These are phyloP conservation scores for Echinometra lucunter DNA, from an alignment of 53 echinoderm and acorn worm species.

Conservation along the genomic window DNA sequence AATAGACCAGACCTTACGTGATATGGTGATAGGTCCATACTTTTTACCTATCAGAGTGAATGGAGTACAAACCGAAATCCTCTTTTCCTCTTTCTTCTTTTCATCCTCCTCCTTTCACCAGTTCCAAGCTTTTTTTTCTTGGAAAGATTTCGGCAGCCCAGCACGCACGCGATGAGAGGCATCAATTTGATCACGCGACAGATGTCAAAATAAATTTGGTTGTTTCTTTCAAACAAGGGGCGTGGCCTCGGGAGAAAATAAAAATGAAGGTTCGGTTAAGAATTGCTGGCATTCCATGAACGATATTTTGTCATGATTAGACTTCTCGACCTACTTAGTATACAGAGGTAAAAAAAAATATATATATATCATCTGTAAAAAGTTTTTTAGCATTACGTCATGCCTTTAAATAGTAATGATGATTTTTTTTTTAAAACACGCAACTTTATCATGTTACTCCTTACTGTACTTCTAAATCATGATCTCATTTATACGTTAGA, in stretches of 20 bases:
- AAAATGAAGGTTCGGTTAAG: not conserved
- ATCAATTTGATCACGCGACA: constrained; percentile 38
- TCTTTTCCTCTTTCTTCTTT: not conserved
- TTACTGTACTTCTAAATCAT: no score
- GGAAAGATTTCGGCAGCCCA: constrained; percentile 23
- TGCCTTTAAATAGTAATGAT: not conserved
- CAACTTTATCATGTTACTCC: no score
- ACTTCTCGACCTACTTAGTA: not conserved
- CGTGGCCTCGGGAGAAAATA: constrained; percentile 5
- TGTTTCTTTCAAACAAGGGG: not conserved
- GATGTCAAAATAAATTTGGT: constrained; percentile 50
- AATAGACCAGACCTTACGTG: no score
- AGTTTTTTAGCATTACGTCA: not conserved
- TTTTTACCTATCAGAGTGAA: not conserved
- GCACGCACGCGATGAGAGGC: not conserved
- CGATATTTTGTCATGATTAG: not conserved
- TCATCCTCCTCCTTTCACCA: not conserved
- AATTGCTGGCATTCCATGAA: not conserved
- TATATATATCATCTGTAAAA: not conserved
- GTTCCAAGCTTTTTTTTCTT: constrained; percentile 44
- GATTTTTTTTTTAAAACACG: no score
- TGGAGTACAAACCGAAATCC: not conserved
- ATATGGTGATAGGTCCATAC: no score
- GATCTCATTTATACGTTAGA: no score
- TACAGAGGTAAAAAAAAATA: no score